Conservation (phyloP, 1,140 invertebrate species). For the Drosophila elegans region DNA sequence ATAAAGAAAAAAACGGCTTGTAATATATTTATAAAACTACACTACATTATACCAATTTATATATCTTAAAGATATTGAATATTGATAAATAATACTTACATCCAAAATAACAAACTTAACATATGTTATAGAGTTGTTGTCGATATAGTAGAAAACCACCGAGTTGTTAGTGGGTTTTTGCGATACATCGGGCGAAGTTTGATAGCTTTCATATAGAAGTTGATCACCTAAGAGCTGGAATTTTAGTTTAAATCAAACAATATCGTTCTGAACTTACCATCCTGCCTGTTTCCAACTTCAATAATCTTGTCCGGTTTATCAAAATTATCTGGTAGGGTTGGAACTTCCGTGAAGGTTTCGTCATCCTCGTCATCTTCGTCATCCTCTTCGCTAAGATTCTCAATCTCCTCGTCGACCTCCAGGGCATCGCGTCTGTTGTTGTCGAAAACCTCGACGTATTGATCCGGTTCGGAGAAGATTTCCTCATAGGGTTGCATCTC, state of each 20-base stretch:
- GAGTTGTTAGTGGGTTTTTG: slow-evolving; percentile 36
- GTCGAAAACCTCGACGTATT: slow-evolving; percentile 8
- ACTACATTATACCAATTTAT: too few relatives aligned
- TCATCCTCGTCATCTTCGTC: slow-evolving; percentile 1
- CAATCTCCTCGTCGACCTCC: slow-evolving; percentile 10
- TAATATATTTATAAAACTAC: too few relatives aligned
- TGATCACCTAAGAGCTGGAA: slow-evolving; percentile 49
- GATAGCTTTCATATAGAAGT: slow-evolving; percentile 62
- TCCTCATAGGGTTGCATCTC: slow-evolving; percentile 27
- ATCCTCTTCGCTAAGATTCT: slow-evolving; percentile 1
- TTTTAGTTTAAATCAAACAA: background rate
- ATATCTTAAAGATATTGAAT: too few relatives aligned
- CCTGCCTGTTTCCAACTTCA: slow-evolving; percentile 62
- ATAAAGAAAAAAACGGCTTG: too few relatives aligned
- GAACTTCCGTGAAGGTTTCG: slow-evolving; percentile 13
- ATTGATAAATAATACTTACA: slow-evolving; percentile 50
- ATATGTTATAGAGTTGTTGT: slow-evolving; percentile 71
- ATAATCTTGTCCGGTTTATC: slow-evolving; percentile 64
- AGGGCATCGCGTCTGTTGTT: slow-evolving; percentile 9
- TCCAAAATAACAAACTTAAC: slow-evolving; percentile 70
- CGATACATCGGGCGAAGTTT: slow-evolving; percentile 34
- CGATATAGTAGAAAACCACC: slow-evolving; percentile 70
- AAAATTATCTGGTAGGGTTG: background rate
- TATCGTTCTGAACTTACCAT: slow-evolving; percentile 30
- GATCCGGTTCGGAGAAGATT: background rate